Conservation (phyloP, 2,888 invertebrate genomes). For the Philereme vetulata region DNA sequence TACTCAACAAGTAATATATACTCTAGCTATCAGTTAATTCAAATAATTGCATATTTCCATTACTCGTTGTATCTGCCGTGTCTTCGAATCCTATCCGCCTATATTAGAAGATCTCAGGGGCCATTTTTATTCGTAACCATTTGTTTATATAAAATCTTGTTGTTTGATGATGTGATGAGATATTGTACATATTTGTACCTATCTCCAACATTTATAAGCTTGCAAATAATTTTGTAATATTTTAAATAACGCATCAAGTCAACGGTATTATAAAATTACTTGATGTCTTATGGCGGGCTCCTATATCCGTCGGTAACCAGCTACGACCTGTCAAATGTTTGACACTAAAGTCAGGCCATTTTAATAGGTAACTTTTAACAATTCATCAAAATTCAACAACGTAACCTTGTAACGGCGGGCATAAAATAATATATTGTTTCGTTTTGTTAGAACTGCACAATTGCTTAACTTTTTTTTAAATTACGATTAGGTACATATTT, state of each 20-base stretch:
- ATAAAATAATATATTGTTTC: too few relatives aligned
- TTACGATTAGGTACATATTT: too few relatives aligned
- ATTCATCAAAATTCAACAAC: too few relatives aligned
- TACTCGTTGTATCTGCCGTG: not conserved
- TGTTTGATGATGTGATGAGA: not conserved
- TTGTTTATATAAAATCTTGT: not conserved
- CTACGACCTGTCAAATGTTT: not conserved
- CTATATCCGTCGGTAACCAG: not conserved
- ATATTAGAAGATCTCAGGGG: constrained; percentile 17
- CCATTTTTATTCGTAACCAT: constrained; percentile 2
- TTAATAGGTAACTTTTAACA: too few relatives aligned
- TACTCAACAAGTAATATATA: not conserved
- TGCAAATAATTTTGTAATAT: not conserved
- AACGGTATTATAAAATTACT: constrained; percentile 7
- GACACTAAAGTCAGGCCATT: too few relatives aligned
- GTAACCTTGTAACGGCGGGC: too few relatives aligned
- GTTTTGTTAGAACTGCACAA: too few relatives aligned
- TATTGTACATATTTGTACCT: not conserved
- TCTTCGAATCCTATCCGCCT: constrained; percentile 17
- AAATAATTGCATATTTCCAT: too few relatives aligned
- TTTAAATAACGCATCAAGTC: not conserved
- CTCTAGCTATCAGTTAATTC: too few relatives aligned
- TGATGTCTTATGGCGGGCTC: constrained; percentile 3
- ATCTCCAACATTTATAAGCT: not conserved
- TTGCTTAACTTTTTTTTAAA: too few relatives aligned